Conservation (phyloP, 2,888 invertebrate species). For the Marronus borbonicus region DNA sequence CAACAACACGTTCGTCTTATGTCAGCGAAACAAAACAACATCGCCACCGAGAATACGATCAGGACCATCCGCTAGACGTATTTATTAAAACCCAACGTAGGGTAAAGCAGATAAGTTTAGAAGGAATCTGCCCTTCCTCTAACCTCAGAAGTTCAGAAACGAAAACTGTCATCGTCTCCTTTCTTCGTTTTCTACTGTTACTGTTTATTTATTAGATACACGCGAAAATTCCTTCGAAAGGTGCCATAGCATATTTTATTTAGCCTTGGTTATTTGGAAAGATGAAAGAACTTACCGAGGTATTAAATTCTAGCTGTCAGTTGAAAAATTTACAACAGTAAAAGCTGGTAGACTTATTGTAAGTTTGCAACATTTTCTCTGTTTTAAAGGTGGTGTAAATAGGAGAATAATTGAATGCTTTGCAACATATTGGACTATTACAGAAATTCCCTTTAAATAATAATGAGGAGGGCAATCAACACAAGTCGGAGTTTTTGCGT, state of each 20-base stretch:
- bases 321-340: not conserved
- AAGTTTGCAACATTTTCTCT: too few species aligned
- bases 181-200: not conserved
- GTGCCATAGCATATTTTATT: not conserved
- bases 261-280: not conserved
- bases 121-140: conserved; percentile 2
- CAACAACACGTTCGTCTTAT: conserved; percentile 42
- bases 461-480: too few species aligned
- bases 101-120: conserved; percentile 40
- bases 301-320: not conserved
- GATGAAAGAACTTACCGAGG: not conserved
- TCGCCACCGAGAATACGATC: conserved; percentile 29
- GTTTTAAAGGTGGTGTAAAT: too few species aligned
- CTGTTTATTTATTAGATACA: not conserved
- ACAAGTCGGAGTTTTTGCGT: too few species aligned
- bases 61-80: conserved; percentile 30
- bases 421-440: too few species aligned
- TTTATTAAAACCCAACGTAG: conserved; percentile 39
- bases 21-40: conserved; percentile 45
- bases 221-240: not conserved
- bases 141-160: not conserved
- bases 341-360: not conserved
- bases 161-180: conserved; percentile 1
- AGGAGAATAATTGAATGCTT: too few species aligned
- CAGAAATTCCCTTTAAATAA: too few species aligned